Conservation (phyloP, 2,888 invertebrate genomes). For the Phengaris alcon region DNA sequence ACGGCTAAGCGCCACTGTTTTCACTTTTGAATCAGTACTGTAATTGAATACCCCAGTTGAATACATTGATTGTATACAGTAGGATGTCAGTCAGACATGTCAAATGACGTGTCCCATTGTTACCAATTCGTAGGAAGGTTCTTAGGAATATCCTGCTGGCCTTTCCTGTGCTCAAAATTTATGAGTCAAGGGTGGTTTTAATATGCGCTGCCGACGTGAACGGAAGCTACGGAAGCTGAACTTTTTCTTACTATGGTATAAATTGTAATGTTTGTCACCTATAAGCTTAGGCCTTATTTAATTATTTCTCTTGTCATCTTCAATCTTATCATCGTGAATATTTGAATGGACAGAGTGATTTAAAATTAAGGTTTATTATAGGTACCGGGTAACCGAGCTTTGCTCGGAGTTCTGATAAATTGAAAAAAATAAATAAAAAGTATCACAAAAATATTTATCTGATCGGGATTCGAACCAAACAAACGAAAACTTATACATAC, state of each 20-base stretch:
- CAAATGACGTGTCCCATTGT: neutral
- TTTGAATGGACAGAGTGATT: too few relatives aligned
- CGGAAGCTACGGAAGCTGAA: neutral
- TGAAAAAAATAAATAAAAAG: too few relatives aligned
- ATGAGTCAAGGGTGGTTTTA: constrained; percentile 8
- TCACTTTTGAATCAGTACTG: neutral
- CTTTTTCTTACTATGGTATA: neutral
- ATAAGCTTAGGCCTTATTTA: too few relatives aligned
- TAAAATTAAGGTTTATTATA: too few relatives aligned
- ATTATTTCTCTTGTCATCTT: too few relatives aligned
- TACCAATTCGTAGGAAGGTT: neutral
- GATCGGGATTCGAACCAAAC: too few relatives aligned
- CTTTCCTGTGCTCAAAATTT: neutral
- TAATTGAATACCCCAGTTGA: neutral
- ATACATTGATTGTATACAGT: neutral
- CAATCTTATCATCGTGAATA: too few relatives aligned
- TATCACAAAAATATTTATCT: too few relatives aligned
- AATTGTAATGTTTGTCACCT: too few relatives aligned
- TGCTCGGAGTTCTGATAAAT: too few relatives aligned
- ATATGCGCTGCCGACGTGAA: neutral
- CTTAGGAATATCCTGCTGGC: constrained; percentile 10
- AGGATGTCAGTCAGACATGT: neutral
- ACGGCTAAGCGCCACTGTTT: neutral
- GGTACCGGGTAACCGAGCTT: too few relatives aligned
- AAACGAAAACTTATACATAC: too few relatives aligned